These are phyloP conservation scores for Amphiprion percula DNA, from an alignment of 2,113 vertebrate genomes.

Conservation along the genomic window DNA sequence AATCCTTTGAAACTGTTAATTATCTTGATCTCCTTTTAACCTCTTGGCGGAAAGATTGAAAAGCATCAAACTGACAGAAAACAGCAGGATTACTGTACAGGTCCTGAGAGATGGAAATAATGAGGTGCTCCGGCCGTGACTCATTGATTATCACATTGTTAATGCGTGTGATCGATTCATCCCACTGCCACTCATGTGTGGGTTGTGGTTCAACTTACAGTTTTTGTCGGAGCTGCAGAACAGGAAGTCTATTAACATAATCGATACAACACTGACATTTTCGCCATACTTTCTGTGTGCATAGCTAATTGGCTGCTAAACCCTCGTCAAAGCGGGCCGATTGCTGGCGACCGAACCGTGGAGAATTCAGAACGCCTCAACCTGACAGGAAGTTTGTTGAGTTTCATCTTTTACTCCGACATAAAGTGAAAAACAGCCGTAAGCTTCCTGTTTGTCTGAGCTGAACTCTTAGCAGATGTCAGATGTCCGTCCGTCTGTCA, in stretches of 20 bases:
- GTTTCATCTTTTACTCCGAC: no score
- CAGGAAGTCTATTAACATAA: constrained; percentile 56
- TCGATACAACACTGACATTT: constrained; percentile 71
- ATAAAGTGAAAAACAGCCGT: neutral
- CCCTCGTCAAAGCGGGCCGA: constrained; percentile 38
- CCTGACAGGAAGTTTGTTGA: no score
- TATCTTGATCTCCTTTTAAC: no score
- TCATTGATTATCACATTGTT: constrained; percentile 14
- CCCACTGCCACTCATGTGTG: constrained; percentile 38
- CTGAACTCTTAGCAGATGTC: constrained; percentile 62
- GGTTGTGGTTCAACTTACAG: constrained; percentile 35
- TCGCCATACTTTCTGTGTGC: constrained; percentile 13
- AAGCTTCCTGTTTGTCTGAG: constrained; percentile 20
- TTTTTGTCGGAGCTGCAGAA: constrained; percentile 53
- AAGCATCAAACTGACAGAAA: neutral
- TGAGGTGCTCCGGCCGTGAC: constrained; percentile 2
- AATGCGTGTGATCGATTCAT: constrained; percentile 52
- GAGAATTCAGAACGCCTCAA: constrained; percentile 13
- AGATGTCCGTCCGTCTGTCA: constrained; percentile 58
- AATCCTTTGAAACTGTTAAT: no score
- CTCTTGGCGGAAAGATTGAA: neutral
- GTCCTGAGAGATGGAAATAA: constrained; percentile 10
- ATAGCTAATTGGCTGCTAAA: constrained; percentile 61
- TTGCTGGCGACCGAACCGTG: constrained; percentile 17
- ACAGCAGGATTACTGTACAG: neutral